Conservation (phyloP, 2,797 vertebrate species). For the Sciurus vulgaris region DNA sequence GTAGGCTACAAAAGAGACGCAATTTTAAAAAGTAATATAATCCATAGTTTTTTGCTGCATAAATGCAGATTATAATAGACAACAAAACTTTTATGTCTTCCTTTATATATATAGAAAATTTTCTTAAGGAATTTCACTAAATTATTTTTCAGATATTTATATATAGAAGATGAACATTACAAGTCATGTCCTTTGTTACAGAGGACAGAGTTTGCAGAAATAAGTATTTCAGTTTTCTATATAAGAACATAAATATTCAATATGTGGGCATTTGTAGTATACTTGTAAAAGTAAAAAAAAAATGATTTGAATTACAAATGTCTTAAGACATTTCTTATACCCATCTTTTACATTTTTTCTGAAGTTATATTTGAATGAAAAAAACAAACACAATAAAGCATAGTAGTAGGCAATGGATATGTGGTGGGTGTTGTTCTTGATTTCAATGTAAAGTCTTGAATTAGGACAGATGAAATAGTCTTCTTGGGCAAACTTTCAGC, state of each 20-base stretch:
- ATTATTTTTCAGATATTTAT: not conserved
- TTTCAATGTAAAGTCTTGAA: not conserved
- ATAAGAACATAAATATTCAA: not conserved
- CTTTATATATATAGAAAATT: not conserved
- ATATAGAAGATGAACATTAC: not conserved
- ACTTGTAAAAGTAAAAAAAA: not conserved
- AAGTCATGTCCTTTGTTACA: not conserved
- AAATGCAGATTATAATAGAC: not conserved
- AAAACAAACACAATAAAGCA: not conserved
- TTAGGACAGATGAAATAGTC: not conserved
- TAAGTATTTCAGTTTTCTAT: not conserved
- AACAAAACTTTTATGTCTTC: not conserved
- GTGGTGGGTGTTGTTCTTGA: not conserved
- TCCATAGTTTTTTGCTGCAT: not conserved
- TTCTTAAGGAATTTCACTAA: not conserved
- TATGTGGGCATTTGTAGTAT: not conserved
- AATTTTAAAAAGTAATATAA: not conserved
- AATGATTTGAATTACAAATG: not conserved
- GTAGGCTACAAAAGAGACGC: not conserved
- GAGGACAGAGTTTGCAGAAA: not conserved
- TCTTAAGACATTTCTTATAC: not conserved
- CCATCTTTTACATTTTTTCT: not conserved
- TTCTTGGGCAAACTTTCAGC: not conserved
- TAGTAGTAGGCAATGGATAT: not conserved
- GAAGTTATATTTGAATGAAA: not conserved